Base-by-base conservation (phyloP, 2,113 vertebrate species). In the Erythrocercus mccallii region DNA sequence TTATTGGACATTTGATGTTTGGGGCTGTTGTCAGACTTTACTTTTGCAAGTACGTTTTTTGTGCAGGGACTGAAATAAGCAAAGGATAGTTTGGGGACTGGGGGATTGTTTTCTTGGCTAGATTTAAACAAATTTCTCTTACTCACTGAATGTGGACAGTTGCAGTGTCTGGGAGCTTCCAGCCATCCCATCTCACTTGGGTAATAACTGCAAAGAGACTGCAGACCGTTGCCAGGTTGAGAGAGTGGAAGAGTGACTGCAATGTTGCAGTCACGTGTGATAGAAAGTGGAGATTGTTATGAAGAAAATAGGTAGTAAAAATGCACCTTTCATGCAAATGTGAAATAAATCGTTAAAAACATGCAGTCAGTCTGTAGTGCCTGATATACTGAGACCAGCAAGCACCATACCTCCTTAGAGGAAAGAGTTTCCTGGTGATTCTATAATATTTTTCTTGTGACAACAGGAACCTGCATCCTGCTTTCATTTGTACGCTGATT, bases 121-220 rank as follows among this genome's bases (percentile, higher is more conserved):
- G 58, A 20, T 15, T 62, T 86, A 11, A 4, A 2, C 17, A 14
- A 21, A 37, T 70, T 86, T 30, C 40, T 66, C 15, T 70, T 72
- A 38, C 33, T 71, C 10, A 33, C 53, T 2, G 8, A 17, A 11
- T 62, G 9, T 66, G 48, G 18, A 44, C 30, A 58, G 20, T n/a
- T 76, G 5, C 27, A 71, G 35, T 14, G 31, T 18, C 11, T 24
- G 20, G 58, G 50, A 88, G 15, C 40, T 86, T 90, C 66, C 44
- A 56, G 71, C 30, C 1, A 0, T 54, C 24, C 21, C 25, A 23
- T 76, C 37, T 31, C 0, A 0, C 21, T 24, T 60, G 30, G 23
- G 38, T 78, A 33, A 35, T 54, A 54, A 30, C 28, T 38, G 5
- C 42, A 53, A 6, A 9, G 17, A 31, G 47, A 37, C 31, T 66